Evolutionary conservation across 2,797 vertebrate species (phyloP).

Genomic region (Mus spretus): DNA sequence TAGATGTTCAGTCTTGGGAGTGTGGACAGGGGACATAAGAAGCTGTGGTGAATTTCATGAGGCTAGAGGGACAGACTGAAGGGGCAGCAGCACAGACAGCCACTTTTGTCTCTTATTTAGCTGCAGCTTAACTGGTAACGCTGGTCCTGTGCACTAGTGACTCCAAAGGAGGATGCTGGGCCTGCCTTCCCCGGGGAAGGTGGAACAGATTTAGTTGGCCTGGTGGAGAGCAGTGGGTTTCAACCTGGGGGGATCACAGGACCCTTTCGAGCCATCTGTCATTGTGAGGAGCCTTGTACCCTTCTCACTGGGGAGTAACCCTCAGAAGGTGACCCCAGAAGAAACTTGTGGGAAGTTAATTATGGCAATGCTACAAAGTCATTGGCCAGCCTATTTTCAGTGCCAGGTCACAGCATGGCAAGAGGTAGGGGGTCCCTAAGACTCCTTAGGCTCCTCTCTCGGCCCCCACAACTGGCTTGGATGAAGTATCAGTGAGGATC

Average conservation of each 20-base stretch:
- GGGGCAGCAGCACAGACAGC: neutral
- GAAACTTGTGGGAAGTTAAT: neutral
- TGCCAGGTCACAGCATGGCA: neutral
- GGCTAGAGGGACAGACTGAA: neutral
- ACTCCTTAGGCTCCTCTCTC: neutral
- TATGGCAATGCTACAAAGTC: no score
- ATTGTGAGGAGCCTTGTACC: neutral
- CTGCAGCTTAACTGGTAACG: neutral
- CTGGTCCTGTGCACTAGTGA: neutral
- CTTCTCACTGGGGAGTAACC: neutral
- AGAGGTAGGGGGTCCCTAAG: neutral
- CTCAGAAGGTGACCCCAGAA: neutral
- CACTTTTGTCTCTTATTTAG: neutral
- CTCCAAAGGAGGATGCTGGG: neutral
- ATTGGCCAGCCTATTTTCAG: fast-evolving
- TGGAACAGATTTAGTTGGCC: neutral
- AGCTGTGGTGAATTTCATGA: neutral
- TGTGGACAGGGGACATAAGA: neutral
- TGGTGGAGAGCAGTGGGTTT: neutral
- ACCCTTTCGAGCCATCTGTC: neutral
- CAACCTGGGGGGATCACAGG: neutral
- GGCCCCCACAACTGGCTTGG: neutral
- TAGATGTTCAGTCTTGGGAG: neutral
- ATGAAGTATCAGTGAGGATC: neutral
- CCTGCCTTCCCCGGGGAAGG: neutral